Percentiles rank a stretch among this genome's conserved stretches.
Conservation (phyloP, 2,888 invertebrate species). For the Pecten maximus region DNA sequence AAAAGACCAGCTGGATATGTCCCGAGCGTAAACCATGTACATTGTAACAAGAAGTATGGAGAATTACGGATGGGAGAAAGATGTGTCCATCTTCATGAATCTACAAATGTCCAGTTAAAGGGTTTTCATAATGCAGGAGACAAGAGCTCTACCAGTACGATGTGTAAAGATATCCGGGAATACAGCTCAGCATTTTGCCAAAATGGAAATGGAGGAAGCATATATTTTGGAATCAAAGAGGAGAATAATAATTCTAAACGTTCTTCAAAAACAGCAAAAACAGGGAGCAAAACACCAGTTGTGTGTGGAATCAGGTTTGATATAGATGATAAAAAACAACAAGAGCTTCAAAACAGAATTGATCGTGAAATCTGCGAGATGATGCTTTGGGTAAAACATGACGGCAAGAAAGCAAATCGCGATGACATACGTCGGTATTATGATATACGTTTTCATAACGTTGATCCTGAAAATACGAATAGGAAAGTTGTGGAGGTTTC, state of each 20-base stretch:
- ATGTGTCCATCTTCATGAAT: background rate
- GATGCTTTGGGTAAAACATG: background rate
- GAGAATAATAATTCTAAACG: background rate
- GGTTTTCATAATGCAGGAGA: too few relatives aligned
- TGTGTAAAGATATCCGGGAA: background rate
- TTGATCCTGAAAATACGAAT: background rate
- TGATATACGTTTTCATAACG: background rate
- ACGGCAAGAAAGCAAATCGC: background rate
- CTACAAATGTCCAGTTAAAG: background rate
- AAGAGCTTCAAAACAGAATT: background rate
- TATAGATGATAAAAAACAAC: background rate
- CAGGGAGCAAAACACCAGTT: background rate
- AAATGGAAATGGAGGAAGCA: background rate
- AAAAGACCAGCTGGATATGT: background rate
- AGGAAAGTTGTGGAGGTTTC: background rate
- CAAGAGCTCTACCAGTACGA: background rate
- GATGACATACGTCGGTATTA: background rate
- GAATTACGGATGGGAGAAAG: background rate
- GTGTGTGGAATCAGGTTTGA: background rate
- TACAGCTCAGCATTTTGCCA: background rate
- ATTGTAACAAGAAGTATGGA: too few relatives aligned
- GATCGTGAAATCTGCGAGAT: background rate
- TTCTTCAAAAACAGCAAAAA: background rate
- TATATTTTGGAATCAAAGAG: background rate
- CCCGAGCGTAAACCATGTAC: background rate